phyloP scores from a whole-genome alignment of 1,140 invertebrate species.

The Trichogramma pretiosum region DNA sequence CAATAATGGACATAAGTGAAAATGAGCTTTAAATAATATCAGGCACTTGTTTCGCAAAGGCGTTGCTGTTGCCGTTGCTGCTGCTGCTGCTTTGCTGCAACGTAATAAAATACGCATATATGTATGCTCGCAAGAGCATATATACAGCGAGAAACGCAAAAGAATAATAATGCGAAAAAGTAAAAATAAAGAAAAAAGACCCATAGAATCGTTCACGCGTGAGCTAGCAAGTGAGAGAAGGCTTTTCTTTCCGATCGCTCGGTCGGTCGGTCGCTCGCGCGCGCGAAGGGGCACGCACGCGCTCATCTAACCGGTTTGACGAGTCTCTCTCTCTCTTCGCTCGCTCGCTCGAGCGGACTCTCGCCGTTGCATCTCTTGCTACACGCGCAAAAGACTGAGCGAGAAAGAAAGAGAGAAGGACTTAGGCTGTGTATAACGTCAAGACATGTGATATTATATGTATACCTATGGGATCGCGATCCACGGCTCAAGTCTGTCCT shows the following conservation, averaged over 20 bases:
- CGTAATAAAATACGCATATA: background rate
- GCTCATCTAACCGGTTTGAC: conserved; percentile 39
- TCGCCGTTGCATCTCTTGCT: background rate
- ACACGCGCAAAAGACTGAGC: background rate
- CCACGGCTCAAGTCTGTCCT: too few relatives aligned
- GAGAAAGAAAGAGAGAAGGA: background rate
- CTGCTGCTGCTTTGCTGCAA: too few relatives aligned
- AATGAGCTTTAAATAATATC: too few relatives aligned
- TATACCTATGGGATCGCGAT: too few relatives aligned
- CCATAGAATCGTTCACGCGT: conserved; percentile 20
- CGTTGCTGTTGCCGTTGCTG: too few relatives aligned
- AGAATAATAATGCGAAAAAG: conserved; percentile 5
- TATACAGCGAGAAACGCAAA: conserved; percentile 1
- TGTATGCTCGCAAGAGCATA: background rate
- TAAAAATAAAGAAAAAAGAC: conserved; percentile 3
- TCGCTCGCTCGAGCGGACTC: conserved; percentile 21
- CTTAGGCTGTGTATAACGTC: too few relatives aligned
- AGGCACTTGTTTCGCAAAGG: too few relatives aligned
- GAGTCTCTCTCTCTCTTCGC: conserved; percentile 31
- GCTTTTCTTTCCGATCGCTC: conserved; percentile 20
- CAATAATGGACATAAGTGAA: too few relatives aligned
- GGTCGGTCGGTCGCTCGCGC: conserved; percentile 19
- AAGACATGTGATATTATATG: too few relatives aligned
- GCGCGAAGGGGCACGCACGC: conserved; percentile 25
- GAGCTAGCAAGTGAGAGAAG: too few relatives aligned